Percentiles rank a stretch among this genome's conserved stretches.
These are phyloP conservation scores for Whitmania pigra DNA, from an alignment of 1,140 invertebrate species.

Conservation along the genomic window DNA sequence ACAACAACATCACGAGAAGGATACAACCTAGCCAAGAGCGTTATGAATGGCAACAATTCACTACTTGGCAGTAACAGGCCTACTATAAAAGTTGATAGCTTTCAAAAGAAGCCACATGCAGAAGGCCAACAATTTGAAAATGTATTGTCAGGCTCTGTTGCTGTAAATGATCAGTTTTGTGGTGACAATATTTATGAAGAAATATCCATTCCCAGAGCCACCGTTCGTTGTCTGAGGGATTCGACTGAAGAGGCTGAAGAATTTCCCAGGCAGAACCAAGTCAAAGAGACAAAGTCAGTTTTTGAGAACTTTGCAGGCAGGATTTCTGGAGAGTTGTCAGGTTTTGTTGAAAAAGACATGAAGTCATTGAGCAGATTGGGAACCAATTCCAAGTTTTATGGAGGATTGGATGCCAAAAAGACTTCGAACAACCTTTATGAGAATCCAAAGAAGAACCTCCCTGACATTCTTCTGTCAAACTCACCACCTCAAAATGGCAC, in stretches of 20 bases:
- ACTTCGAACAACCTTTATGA: not conserved
- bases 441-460: not conserved
- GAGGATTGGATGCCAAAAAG: not conserved
- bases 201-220: not conserved
- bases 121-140: not conserved
- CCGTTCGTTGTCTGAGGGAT: not conserved
- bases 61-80: not conserved
- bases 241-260: not conserved
- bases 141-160: too few species aligned
- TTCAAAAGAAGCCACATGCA: not conserved
- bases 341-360: not conserved
- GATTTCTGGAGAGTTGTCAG: not conserved
- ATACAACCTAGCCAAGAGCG: too few species aligned
- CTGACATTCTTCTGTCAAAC: slow-evolving; percentile 5
- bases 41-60: too few species aligned
- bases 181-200: not conserved
- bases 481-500: not conserved
- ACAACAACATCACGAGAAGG: too few species aligned
- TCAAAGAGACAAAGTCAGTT: slow-evolving; percentile 1
- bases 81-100: not conserved
- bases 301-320: not conserved
- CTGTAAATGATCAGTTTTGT: not conserved
- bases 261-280: not conserved
- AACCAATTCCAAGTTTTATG: slow-evolving; percentile 5
- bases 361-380: not conserved